Conservation (phyloP, 2,797 vertebrate genomes). For the Sebastolobus altivelis region DNA sequence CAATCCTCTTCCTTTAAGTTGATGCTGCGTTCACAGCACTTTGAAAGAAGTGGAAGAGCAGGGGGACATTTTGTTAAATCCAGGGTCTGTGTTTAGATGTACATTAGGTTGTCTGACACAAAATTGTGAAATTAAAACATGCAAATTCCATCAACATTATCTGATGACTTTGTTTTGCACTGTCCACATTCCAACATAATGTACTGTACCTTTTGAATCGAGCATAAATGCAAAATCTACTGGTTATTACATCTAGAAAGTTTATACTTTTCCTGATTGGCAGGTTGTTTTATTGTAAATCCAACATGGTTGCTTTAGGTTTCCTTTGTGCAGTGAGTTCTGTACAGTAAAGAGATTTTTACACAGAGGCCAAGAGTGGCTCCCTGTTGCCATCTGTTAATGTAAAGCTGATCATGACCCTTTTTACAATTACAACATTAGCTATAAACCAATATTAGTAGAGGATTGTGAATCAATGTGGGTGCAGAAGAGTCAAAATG, state of each 20-base stretch:
- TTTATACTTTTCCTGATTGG: neutral
- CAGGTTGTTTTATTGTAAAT: conserved; percentile 19
- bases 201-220: neutral
- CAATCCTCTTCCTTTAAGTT: conserved; percentile 29
- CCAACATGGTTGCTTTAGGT: neutral
- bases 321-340: neutral
- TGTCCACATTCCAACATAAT: neutral
- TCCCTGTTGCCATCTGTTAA: neutral
- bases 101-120: neutral
- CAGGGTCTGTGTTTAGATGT: neutral
- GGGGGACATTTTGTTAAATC: neutral
- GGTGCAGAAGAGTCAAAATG: neutral
- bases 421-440: neutral
- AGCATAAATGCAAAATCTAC: neutral
- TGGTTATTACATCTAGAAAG: neutral
- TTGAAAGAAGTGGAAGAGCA: conserved; percentile 13
- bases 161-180: neutral
- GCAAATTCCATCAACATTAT: neutral
- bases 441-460: neutral
- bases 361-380: neutral
- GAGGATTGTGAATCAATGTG: neutral
- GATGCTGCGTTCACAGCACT: conserved; percentile 26
- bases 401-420: neutral
- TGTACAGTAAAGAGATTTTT: neutral
- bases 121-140: conserved; percentile 10